Conservation (phyloP, 2,888 invertebrate genomes). For the Sturmia bella region DNA sequence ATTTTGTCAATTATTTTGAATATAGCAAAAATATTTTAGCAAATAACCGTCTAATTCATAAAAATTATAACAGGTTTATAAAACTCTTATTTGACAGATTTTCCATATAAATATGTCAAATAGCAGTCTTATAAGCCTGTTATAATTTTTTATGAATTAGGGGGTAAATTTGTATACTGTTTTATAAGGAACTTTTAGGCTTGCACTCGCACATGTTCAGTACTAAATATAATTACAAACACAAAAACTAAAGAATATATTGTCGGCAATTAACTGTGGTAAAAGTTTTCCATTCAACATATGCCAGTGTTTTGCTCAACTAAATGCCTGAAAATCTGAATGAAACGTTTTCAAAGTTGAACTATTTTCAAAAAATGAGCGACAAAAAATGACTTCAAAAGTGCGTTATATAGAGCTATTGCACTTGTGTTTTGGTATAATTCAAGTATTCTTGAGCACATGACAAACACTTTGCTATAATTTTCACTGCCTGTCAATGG, state of each 20-base stretch:
- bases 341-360: constrained; percentile 27
- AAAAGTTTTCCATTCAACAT: constrained; percentile 29
- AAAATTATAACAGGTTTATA: too few relatives aligned
- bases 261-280: constrained; percentile 21
- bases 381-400: background rate
- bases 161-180: too few relatives aligned
- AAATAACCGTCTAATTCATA: too few relatives aligned
- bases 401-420: constrained; percentile 1
- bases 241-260: background rate
- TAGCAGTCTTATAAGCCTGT: too few relatives aligned
- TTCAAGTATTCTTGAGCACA: constrained; percentile 16
- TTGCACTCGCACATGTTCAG: background rate
- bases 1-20: too few relatives aligned
- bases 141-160: too few relatives aligned
- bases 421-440: constrained; percentile 9
- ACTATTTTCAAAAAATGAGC: background rate
- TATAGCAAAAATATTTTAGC: too few relatives aligned
- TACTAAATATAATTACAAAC: background rate
- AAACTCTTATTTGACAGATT: too few relatives aligned
- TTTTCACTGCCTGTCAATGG: constrained; percentile 37
- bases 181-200: too few relatives aligned
- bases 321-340: constrained; percentile 35
- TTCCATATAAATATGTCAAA: too few relatives aligned
- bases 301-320: background rate
- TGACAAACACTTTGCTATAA: constrained; percentile 17